Base-by-base conservation (phyloP, 1,140 invertebrate species). In the Bathynomus jamesi region DNA sequence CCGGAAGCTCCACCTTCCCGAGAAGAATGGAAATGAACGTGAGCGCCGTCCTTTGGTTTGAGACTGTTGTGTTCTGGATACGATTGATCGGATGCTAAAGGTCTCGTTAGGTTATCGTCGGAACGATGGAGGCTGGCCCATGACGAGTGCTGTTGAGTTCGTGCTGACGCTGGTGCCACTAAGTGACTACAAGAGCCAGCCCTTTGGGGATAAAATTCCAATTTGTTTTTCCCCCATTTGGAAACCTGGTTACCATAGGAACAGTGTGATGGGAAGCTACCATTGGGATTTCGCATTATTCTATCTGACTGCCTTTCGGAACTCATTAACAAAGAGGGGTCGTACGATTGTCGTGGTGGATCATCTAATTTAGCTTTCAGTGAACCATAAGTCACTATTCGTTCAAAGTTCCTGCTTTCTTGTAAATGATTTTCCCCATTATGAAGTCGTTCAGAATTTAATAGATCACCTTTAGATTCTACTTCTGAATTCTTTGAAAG, bases 1-100 rank as follows among this genome's bases (percentile, higher is more conserved):
- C 78, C 80, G 4, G 80, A 78, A 30, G 78, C 71, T 29, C 67
- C 62, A 29, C 64, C 64, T 46, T 74, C 72, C 7, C 67, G 67
- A 0, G 67, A 67, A 21, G 73, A 40, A 1, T 66, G 66, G 24
- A 71, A 69, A 0, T 67, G 61, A n/a, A 65, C 65, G 13, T 69
- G 65, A 46, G 32, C 60, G 27, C 40, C 65, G 0, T 67, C 61
- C 3, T 69, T 69, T 17, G 69, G 73, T 10, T 69, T 69, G 3
- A 69, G 69, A 5, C 2, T 21, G 21, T 17, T 21, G 11, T 11
- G 40, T 17, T 53, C 40, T 5, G 40, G 40, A 53, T 53, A 53
- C 13, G 40, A 53, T 21, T 53, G 40, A 53, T 53, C 40, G 5
- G 40, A 62, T 0, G 69, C 76, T 5, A 73, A 70, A 31, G 53